Evolutionary conservation across 2,888 invertebrate species (phyloP), one percentile per base, ranked within the genome.

Genomic region (Mantis religiosa): DNA sequence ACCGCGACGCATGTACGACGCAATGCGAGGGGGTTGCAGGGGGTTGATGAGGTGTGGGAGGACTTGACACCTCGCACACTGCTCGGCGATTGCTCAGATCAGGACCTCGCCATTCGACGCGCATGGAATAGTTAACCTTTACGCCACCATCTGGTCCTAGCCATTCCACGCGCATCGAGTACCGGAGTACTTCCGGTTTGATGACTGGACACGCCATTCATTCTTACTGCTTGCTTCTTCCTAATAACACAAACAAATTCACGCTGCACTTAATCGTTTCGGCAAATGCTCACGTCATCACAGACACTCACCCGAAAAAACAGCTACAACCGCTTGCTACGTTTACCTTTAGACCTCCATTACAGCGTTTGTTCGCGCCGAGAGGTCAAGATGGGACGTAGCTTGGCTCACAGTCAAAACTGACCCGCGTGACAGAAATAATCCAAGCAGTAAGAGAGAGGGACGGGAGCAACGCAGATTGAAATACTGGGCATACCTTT

Each of bases 21-120:
- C 91, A 91, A 91, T 91, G 91, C 91, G 91, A 91, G 91, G 92
- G 92, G 92, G 92, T 91, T 25, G 82, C 81, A 15, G 88, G 8
- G 12, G 30, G 2, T 71, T 28, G n/a, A 30, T 12, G 27, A 7
- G 86, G 83, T 91, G 92, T 91, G 91, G 91, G 91, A 91, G 92
- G 91, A 91, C 91, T 91, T 88, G 84, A 47, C 88, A 90, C 28
- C 91, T 89, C 88, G 81, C 90, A 90, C 15, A 90, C 82, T 25
- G 90, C 90, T 27, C 90, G 89, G 28, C 89, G 89, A 14, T 87
- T 88, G 0, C 84, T 88, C 28, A 83, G 84, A 14, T 87, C 90
- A 28, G 86, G 54, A 3, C 84, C 88, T n/a, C 47, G 27, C 89
- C 89, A 90, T 54, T 88, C 88, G 28, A 90, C 90, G 41, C 89